Percentiles rank a stretch among this genome's conserved stretches.
These are phyloP conservation scores for Centroberyx gerrardi DNA, from an alignment of 2,797 vertebrate genomes.

Conservation along the genomic window DNA sequence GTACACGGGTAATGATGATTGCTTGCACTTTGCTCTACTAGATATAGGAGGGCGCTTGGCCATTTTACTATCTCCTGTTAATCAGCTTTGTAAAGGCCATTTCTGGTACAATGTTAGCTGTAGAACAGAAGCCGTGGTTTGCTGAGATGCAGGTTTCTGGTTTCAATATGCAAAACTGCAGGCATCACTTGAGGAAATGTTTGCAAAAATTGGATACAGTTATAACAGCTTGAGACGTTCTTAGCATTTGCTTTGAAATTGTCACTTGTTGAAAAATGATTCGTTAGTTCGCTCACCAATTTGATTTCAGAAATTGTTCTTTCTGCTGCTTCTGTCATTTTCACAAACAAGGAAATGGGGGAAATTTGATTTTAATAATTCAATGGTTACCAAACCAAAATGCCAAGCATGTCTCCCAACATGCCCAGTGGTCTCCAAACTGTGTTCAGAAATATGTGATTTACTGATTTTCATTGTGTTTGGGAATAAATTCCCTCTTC, in stretches of 20 bases:
- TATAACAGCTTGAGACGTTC: not conserved
- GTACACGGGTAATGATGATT: conserved; percentile 22
- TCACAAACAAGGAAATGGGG: no score
- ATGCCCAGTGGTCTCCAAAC: not conserved
- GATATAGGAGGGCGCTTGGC: not conserved
- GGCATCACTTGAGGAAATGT: not conserved
- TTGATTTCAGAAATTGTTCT: no score
- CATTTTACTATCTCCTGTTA: conserved; percentile 10
- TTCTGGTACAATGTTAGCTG: not conserved
- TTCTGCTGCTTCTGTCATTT: no score
- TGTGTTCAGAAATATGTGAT: no score
- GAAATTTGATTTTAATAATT: no score
- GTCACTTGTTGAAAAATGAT: not conserved
- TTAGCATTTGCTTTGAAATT: not conserved
- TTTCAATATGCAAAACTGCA: not conserved
- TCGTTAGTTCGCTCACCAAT: not conserved
- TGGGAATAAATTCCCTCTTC: no score
- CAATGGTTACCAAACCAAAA: no score
- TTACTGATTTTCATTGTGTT: no score
- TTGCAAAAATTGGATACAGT: not conserved
- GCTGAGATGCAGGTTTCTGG: not conserved
- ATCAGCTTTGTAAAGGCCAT: not conserved
- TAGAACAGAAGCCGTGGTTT: not conserved
- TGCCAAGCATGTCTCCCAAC: not conserved
- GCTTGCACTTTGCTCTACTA: not conserved